Evolutionary conservation across 1,140 invertebrate species (phyloP).

Genomic region (Campoletis sonorensis): DNA sequence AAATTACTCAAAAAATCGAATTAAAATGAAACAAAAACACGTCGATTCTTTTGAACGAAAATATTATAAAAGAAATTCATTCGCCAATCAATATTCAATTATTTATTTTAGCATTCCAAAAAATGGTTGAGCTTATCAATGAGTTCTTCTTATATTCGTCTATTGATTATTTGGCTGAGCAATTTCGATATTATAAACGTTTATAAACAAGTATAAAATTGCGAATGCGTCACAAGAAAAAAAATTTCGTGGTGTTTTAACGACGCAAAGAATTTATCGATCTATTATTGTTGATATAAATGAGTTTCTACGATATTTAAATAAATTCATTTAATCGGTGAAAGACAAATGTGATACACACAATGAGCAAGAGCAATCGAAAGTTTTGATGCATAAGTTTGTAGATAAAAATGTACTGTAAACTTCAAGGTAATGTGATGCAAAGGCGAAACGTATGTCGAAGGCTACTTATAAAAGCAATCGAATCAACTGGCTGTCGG

Average conservation of each 20-base stretch:
- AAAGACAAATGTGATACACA: background rate
- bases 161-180: too few relatives aligned
- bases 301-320: background rate
- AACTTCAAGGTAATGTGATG: conserved; percentile 1
- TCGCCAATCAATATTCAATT: too few relatives aligned
- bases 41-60: background rate
- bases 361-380: background rate
- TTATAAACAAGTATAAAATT: too few relatives aligned
- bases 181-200: too few relatives aligned
- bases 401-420: background rate
- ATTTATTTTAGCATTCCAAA: too few relatives aligned
- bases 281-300: too few relatives aligned
- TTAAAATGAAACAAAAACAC: background rate
- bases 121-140: too few relatives aligned
- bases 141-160: too few relatives aligned
- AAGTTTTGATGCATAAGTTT: background rate
- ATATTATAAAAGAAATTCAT: background rate
- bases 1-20: too few relatives aligned
- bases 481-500: conserved; percentile 5
- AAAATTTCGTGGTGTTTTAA: too few relatives aligned
- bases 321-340: background rate
- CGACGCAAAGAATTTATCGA: too few relatives aligned
- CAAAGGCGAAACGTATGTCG: background rate
- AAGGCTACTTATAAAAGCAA: background rate
- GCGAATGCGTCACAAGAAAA: too few relatives aligned